Conservation (phyloP, 2,113 vertebrate species). For the Sylvia atricapilla region DNA sequence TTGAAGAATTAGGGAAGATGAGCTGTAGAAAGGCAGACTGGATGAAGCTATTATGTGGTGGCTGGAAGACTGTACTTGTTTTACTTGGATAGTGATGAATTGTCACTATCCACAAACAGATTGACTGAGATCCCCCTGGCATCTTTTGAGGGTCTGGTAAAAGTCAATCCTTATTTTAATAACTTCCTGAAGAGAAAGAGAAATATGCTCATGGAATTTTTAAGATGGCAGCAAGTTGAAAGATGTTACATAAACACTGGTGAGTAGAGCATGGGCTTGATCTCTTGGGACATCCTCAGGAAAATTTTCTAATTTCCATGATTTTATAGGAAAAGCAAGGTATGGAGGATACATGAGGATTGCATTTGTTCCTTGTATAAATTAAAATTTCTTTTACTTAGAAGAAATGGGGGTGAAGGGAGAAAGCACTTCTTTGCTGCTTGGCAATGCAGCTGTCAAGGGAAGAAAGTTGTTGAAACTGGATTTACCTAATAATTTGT, state of each 20-base stretch:
- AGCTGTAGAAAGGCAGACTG: background rate
- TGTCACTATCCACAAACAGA: background rate
- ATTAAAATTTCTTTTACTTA: background rate
- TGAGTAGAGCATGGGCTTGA: background rate
- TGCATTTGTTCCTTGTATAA: background rate
- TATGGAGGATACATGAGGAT: background rate
- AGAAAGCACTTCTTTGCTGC: background rate
- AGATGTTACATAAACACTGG: background rate
- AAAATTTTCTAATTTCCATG: background rate
- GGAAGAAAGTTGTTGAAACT: background rate
- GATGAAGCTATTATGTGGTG: background rate
- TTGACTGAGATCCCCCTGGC: background rate
- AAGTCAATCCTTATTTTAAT: background rate
- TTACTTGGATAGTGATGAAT: background rate
- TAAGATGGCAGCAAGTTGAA: background rate
- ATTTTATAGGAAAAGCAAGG: background rate
- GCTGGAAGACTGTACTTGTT: background rate
- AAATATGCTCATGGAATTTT: background rate
- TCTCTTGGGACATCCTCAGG: background rate
- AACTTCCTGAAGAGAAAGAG: background rate
- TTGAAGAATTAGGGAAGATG: background rate
- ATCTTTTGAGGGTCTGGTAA: background rate
- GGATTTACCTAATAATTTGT: background rate
- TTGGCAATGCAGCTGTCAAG: background rate
- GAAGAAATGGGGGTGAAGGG: background rate